Evolutionary conservation across 2,888 invertebrate species (phyloP), one percentile per base, ranked within the genome.

Genomic region (Leucophora obtusa): DNA sequence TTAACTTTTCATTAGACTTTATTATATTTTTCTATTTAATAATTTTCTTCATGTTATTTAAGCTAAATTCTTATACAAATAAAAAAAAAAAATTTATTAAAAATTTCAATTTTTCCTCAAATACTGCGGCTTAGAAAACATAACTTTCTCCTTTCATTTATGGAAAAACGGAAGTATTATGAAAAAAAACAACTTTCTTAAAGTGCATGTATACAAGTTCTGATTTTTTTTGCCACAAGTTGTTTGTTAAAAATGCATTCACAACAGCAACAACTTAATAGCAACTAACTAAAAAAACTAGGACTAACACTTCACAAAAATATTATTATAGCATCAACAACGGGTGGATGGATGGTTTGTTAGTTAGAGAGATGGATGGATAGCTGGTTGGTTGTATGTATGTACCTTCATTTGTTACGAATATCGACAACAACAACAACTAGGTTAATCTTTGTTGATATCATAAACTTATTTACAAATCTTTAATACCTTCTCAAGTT

Each of bases 361-460:
- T 21, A 21, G 21, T 21, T 21, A 21, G 21, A 21, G 21, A 21
- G n/a, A 43, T 50, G 14, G 11, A 38, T 28, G 28, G 6, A 28
- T 28, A 7, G 7, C 3, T 28, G 18, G 11, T 51, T 58, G 21
- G 24, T 43, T 14, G 28, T 17, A 28, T 78, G 35, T 56, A 56
- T 47, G 14, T 11, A 38, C 4, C 1, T 38, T 11, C 38, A 2
- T 47, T n/a, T 47, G 43, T 14, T 47, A 3, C 11, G 43, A 73
- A 33, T 15, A 63, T 9, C 24, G 50, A 24, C 24, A 24, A 28
- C 47, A 14, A 28, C 24, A 28, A 15, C 47, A 80, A 76, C 76
- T 76, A 58, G 72, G 76, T 81, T 76, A 81, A 81, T 69, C 72
- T 59, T 65, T 59, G 65, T 73, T 76, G 68, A 69, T 65, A 69